Conservation (phyloP, 2,113 vertebrate species). For the Eclectus roratus region DNA sequence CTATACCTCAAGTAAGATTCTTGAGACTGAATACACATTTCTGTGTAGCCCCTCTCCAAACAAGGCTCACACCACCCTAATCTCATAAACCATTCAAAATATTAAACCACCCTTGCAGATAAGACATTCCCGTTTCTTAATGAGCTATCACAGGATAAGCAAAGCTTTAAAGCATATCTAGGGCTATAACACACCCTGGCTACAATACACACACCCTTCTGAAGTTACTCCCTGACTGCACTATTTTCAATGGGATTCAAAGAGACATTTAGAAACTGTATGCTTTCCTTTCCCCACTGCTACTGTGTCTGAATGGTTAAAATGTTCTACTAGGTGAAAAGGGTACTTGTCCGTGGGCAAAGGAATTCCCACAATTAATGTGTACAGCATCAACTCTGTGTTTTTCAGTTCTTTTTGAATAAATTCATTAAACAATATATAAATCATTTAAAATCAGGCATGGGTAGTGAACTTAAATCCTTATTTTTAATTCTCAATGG, state of each 20-base stretch:
- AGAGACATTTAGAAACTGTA: neutral
- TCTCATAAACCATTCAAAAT: neutral
- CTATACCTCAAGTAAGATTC: neutral
- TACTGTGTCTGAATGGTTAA: neutral
- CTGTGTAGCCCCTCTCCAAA: neutral
- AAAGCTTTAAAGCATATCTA: neutral
- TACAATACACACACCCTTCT: fast-evolving
- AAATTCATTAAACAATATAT: neutral
- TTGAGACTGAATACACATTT: neutral
- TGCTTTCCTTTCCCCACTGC: neutral
- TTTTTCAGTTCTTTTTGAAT: neutral
- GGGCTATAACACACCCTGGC: neutral
- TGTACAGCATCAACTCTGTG: neutral
- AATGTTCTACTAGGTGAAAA: neutral
- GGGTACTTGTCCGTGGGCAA: neutral
- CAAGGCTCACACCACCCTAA: neutral
- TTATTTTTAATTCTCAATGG: neutral
- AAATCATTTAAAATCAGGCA: neutral
- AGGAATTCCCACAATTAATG: neutral
- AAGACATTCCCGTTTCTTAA: neutral
- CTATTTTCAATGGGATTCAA: neutral
- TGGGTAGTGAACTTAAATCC: neutral
- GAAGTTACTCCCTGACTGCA: neutral
- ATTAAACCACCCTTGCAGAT: neutral
- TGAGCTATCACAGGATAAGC: neutral